phyloP scores from a whole-genome alignment of 2,888 invertebrate genomes.

The Leucania comma region DNA sequence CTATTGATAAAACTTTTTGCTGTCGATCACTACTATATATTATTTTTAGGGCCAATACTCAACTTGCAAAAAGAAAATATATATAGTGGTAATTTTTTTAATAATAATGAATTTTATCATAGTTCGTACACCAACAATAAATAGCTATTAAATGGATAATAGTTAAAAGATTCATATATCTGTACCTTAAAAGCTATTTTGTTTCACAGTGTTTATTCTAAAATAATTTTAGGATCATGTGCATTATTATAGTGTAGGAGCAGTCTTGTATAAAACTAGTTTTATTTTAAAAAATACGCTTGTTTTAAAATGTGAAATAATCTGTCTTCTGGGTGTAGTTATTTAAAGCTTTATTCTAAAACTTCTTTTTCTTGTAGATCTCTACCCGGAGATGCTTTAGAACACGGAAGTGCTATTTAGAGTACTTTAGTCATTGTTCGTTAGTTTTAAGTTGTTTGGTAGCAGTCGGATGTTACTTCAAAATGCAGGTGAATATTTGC shows the following conservation, averaged over 20 bases:
- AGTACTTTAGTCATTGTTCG: constrained; percentile 33
- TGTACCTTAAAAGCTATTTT: too few relatives aligned
- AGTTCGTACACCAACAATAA: too few relatives aligned
- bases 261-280: constrained; percentile 17
- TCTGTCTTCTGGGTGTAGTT: constrained; percentile 60
- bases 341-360: constrained; percentile 42
- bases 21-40: too few relatives aligned
- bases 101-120: too few relatives aligned
- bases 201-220: background rate
- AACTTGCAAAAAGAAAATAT: too few relatives aligned
- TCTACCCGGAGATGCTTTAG: constrained; percentile 33
- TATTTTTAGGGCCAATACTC: too few relatives aligned
- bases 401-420: constrained; percentile 60
- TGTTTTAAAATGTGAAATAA: constrained; percentile 48
- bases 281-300: constrained; percentile 31
- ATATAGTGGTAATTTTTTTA: too few relatives aligned
- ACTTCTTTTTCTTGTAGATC: constrained; percentile 42
- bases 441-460: constrained; percentile 32
- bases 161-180: too few relatives aligned
- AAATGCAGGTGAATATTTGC: constrained; percentile 14
- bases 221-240: background rate
- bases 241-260: background rate
- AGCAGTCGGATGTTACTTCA: constrained; percentile 2
- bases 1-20: too few relatives aligned
- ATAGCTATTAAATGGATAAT: too few relatives aligned